These are phyloP conservation scores for Cryptoprocta ferox DNA, from an alignment of 2,797 vertebrate species.

Conservation along the genomic window DNA sequence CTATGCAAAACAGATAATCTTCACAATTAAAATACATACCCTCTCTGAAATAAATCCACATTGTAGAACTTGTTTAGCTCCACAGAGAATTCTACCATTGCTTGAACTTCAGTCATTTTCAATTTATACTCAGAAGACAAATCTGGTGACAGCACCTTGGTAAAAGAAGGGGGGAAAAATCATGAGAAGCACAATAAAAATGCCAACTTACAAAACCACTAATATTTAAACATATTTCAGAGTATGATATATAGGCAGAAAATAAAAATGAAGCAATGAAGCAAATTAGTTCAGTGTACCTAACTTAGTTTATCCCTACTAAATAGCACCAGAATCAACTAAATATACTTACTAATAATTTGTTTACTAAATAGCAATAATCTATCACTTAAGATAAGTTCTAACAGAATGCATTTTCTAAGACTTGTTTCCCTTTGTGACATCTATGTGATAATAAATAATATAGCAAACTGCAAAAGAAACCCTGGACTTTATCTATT, in stretches of 20 bases:
- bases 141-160: constrained; percentile 89
- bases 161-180: constrained; percentile 79
- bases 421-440: constrained; percentile 41
- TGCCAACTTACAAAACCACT: constrained; percentile 5
- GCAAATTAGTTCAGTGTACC: not conserved
- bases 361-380: not conserved
- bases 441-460: constrained; percentile 24
- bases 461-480: not conserved
- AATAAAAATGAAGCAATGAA: constrained; percentile 40
- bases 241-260: not conserved
- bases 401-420: constrained; percentile 20
- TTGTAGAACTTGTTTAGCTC: constrained; percentile 99
- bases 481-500: constrained; percentile 25
- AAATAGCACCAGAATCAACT: not conserved
- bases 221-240: constrained; percentile 33
- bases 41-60: constrained; percentile 99
- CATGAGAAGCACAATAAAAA: constrained; percentile 69
- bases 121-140: constrained; percentile 88
- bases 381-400: not conserved
- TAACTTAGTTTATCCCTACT: not conserved
- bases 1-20: constrained; percentile 21
- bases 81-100: constrained; percentile 99
- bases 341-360: not conserved
- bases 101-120: constrained; percentile 98
- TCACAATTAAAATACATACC: constrained; percentile 89